phyloP scores from a whole-genome alignment of 2,888 invertebrate genomes.

The Pristionchus japonicus region DNA sequence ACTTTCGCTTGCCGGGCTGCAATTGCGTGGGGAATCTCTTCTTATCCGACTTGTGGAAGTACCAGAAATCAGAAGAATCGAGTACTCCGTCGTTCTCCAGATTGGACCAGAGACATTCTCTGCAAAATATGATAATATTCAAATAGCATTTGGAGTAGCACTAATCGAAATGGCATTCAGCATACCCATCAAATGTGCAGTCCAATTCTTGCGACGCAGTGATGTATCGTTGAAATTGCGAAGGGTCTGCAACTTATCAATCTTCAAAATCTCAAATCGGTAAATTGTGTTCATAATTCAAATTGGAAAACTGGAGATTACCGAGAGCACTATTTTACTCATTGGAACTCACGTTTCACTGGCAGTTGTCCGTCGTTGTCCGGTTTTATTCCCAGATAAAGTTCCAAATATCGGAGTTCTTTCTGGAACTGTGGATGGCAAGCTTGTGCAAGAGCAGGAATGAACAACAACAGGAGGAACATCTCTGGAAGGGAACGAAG shows the following conservation, averaged over 20 bases:
- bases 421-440: slow-evolving; percentile 68
- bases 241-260: not conserved
- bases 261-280: not conserved
- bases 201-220: slow-evolving; percentile 63
- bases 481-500: not conserved
- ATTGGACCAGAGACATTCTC: slow-evolving; percentile 71
- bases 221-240: slow-evolving; percentile 58
- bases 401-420: slow-evolving; percentile 71
- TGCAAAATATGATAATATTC: not conserved
- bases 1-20: slow-evolving; percentile 66
- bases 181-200: slow-evolving; percentile 61
- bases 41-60: slow-evolving; percentile 69
- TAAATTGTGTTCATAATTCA: no score
- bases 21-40: slow-evolving; percentile 72
- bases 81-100: slow-evolving; percentile 66
- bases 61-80: slow-evolving; percentile 73
- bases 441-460: slow-evolving; percentile 30
- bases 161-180: no score
- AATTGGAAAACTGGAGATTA: no score
- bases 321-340: no score
- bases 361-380: slow-evolving; percentile 66
- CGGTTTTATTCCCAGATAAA: slow-evolving; percentile 70
- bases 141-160: no score
- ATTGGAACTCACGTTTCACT: slow-evolving; percentile 61
- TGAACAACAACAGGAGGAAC: slow-evolving; percentile 18